phyloP scores from a whole-genome alignment of 2,113 vertebrate genomes.

The Daubentonia madagascariensis region DNA sequence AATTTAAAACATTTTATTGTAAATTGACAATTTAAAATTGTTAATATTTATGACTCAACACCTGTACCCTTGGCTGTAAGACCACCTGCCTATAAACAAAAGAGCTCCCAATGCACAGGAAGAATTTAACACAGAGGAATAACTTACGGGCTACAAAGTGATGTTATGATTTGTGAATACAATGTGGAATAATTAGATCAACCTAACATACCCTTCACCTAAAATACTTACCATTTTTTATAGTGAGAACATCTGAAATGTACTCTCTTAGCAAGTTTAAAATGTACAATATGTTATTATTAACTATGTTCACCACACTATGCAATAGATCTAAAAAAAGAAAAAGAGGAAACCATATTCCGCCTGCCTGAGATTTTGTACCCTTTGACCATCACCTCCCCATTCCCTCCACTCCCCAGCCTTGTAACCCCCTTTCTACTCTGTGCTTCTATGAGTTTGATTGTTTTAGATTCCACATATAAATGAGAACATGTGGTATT shows the following conservation, averaged over 20 bases:
- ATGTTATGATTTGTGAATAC: neutral
- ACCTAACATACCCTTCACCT: neutral
- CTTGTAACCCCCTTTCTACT: neutral
- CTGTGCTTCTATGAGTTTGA: neutral
- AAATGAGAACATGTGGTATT: neutral
- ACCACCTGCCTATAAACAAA: neutral
- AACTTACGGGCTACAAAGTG: neutral
- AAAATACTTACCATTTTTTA: neutral
- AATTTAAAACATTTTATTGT: neutral
- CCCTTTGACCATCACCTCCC: fast-evolving
- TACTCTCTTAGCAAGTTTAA: neutral
- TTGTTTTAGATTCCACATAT: neutral
- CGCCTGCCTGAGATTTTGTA: neutral
- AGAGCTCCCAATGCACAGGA: neutral
- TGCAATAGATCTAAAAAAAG: neutral
- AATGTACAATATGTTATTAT: neutral
- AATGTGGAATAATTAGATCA: neutral
- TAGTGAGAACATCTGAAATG: neutral
- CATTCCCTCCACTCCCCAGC: neutral
- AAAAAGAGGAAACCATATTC: neutral
- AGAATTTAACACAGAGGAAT: neutral
- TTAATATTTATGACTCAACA: neutral
- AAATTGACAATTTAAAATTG: neutral
- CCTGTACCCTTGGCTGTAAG: neutral
- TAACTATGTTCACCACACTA: neutral